These are phyloP conservation scores for Troides oblongomaculatus DNA, from an alignment of 2,888 invertebrate genomes.

Conservation along the genomic window DNA sequence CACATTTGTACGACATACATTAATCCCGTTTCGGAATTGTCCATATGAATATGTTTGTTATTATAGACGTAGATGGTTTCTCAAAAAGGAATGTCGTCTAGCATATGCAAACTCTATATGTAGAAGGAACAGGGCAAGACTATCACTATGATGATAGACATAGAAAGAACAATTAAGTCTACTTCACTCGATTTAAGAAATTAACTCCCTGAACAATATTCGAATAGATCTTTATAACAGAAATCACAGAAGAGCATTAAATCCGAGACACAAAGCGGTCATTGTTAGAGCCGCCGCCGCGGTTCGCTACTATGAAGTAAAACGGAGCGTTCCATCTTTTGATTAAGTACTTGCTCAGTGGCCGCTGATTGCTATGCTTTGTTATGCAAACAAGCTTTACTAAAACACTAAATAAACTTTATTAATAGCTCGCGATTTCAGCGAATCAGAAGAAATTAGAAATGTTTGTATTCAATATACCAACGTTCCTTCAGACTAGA, in stretches of 20 bases:
- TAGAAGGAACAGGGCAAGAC: not conserved
- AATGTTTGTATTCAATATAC: not conserved
- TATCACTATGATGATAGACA: too few relatives aligned
- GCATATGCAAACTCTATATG: too few relatives aligned
- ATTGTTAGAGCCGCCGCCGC: conserved; percentile 2
- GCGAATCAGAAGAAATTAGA: conserved; percentile 18
- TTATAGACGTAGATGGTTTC: too few relatives aligned
- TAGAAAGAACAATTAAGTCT: not conserved
- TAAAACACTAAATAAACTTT: conserved; percentile 26
- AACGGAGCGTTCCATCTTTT: conserved; percentile 16
- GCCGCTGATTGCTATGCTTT: conserved; percentile 26
- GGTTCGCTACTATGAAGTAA: conserved; percentile 13
- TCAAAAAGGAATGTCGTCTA: too few relatives aligned
- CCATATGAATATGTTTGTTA: not conserved
- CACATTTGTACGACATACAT: not conserved
- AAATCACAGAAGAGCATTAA: conserved; percentile 9
- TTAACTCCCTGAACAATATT: not conserved
- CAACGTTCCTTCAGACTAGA: not conserved
- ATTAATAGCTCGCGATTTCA: conserved; percentile 27
- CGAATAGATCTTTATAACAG: not conserved
- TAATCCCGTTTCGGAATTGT: not conserved
- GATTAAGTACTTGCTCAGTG: conserved; percentile 18
- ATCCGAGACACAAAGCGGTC: conserved; percentile 8
- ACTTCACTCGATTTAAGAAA: not conserved
- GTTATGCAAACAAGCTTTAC: conserved; percentile 27